A percentile compares a stretch with the other conserved stretches of the same genome.
phyloP scores from a whole-genome alignment of 2,797 vertebrate species.

The Orientallactaga sibirica region DNA sequence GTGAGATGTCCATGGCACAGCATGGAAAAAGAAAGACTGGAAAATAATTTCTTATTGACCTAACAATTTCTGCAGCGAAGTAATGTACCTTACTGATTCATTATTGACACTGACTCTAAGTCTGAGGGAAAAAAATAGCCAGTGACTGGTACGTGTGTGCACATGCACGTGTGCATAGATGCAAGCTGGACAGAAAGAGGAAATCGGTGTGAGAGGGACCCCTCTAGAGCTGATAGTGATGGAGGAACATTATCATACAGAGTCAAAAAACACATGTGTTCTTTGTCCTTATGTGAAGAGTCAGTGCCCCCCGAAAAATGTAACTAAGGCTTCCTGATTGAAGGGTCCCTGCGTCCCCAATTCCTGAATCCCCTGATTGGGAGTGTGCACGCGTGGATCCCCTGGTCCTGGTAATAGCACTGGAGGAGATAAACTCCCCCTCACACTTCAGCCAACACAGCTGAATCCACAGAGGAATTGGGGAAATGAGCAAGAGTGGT shows the following conservation, averaged over 20 bases:
- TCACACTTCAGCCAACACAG: no score
- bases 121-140: not conserved
- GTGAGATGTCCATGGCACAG: not conserved
- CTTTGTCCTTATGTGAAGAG: not conserved
- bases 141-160: not conserved
- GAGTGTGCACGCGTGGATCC: no score
- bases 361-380: no score
- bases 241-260: not conserved
- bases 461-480: no score
- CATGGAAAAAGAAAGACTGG: not conserved
- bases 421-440: no score
- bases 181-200: not conserved
- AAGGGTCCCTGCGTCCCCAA: no score
- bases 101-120: conserved; percentile 35
- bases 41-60: conserved; percentile 3
- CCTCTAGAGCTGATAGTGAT: not conserved
- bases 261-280: not conserved
- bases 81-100: not conserved
- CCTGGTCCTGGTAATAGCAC: no score
- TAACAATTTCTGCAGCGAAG: not conserved
- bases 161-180: accelerated
- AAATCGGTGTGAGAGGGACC: not conserved
- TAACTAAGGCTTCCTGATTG: not conserved
- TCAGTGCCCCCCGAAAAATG: not conserved
- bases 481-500: no score